Conservation (phyloP, 1,140 invertebrate species). For the Diorhabda carinulata region DNA sequence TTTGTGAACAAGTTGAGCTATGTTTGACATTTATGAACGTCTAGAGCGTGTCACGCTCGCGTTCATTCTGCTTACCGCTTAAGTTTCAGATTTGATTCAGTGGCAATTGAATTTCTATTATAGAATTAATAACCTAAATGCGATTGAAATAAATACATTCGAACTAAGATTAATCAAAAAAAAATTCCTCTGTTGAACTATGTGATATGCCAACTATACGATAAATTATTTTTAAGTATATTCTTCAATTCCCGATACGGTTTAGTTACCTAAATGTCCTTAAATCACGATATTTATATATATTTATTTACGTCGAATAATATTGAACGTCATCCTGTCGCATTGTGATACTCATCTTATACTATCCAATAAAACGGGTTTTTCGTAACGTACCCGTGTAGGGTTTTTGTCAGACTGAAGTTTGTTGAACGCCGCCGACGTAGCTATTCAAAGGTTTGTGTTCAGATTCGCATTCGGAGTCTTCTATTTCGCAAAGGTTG, state of each 20-base stretch:
- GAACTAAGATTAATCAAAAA: constrained; percentile 24
- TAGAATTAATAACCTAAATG: too few relatives aligned
- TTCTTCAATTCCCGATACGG: constrained; percentile 24
- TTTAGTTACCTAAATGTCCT: neutral
- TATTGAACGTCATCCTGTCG: constrained; percentile 23
- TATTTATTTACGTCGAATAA: constrained; percentile 9
- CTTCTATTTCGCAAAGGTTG: constrained; percentile 88
- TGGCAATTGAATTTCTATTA: too few relatives aligned
- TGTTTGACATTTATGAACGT: too few relatives aligned
- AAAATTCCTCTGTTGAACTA: constrained; percentile 17
- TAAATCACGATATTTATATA: constrained; percentile 11
- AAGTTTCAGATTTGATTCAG: too few relatives aligned
- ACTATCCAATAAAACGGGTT: constrained; percentile 36
- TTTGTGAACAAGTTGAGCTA: too few relatives aligned
- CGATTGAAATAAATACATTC: constrained; percentile 4
- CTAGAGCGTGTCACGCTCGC: too few relatives aligned
- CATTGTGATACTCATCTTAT: constrained; percentile 29
- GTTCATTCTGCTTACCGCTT: too few relatives aligned
- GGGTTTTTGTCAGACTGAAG: constrained; percentile 54
- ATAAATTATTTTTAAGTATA: constrained; percentile 25
- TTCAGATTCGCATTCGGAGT: constrained; percentile 72
- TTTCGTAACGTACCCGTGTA: constrained; percentile 27
- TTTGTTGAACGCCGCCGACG: constrained; percentile 54
- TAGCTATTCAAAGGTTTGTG: constrained; percentile 55
- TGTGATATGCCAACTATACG: constrained; percentile 30